Evolutionary conservation across 2,888 invertebrate species (phyloP).

Genomic region (Bellardia bayeri): DNA sequence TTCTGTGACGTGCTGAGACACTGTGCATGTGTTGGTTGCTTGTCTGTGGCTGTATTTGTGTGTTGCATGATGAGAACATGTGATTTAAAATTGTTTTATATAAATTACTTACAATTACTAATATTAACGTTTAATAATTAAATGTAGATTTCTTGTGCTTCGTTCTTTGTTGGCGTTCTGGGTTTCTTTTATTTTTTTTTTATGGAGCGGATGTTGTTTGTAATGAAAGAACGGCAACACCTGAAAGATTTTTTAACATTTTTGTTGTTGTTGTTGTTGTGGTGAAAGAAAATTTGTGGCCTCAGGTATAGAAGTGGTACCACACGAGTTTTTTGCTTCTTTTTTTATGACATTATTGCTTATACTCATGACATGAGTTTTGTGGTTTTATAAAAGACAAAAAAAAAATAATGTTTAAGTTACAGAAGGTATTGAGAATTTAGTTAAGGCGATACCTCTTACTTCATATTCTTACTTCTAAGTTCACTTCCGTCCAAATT

Average conservation of each 20-base stretch:
- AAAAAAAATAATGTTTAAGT: background rate
- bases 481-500: background rate
- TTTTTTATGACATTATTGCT: conserved; percentile 60
- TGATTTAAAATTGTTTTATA: conserved; percentile 72
- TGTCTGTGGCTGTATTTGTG: background rate
- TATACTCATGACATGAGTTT: conserved; percentile 50
- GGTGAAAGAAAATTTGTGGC: conserved; percentile 51
- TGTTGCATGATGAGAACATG: conserved; percentile 51
- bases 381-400: conserved; percentile 19
- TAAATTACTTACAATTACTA: conserved; percentile 72
- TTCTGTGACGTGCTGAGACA: conserved; percentile 52
- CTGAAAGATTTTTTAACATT: conserved; percentile 32
- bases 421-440: background rate
- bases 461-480: background rate
- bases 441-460: background rate
- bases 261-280: background rate
- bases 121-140: conserved; percentile 73
- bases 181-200: conserved; percentile 22
- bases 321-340: conserved; percentile 31
- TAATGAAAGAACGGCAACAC: conserved; percentile 65
- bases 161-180: conserved; percentile 44
- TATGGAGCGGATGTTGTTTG: conserved; percentile 69
- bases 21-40: conserved; percentile 8
- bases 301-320: conserved; percentile 39
- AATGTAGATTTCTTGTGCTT: conserved; percentile 68